Evolutionary conservation across 2,888 invertebrate species (phyloP).

Genomic region (Microplitis deprimator): DNA sequence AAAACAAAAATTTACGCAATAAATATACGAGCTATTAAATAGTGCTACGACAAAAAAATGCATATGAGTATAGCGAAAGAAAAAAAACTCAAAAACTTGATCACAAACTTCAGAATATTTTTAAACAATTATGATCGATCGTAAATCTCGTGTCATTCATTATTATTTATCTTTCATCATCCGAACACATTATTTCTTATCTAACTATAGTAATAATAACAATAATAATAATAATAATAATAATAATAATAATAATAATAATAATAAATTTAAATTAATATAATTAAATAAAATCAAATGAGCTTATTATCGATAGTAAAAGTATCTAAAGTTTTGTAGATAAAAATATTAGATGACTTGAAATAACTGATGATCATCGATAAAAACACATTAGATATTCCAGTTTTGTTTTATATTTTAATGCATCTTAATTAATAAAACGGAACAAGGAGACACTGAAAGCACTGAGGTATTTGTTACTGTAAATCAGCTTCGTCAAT

Average conservation of each 20-base stretch:
- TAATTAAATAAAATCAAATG: not conserved
- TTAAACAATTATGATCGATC: not conserved
- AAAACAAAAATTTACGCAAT: not conserved
- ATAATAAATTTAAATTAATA: not conserved
- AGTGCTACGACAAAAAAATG: not conserved
- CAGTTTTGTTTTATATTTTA: not conserved
- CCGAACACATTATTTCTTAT: conserved; percentile 39
- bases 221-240: conserved; percentile 37
- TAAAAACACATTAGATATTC: not conserved
- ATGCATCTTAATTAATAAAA: not conserved
- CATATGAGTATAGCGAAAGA: not conserved
- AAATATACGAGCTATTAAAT: not conserved
- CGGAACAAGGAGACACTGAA: not conserved
- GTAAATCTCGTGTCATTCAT: conserved; percentile 7
- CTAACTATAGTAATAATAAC: conserved; percentile 26
- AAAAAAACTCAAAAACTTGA: not conserved
- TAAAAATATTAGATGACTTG: not conserved
- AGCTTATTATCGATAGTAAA: conserved; percentile 30
- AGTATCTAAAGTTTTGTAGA: not conserved
- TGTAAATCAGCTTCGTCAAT: not conserved
- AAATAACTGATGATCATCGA: not conserved
- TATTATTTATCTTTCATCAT: conserved; percentile 35
- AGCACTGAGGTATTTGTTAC: not conserved
- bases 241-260: not conserved
- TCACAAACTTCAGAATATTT: conserved; percentile 7